Base-by-base conservation (phyloP, 2,888 invertebrate genomes). In the Mesorhabditis spiculigera region DNA sequence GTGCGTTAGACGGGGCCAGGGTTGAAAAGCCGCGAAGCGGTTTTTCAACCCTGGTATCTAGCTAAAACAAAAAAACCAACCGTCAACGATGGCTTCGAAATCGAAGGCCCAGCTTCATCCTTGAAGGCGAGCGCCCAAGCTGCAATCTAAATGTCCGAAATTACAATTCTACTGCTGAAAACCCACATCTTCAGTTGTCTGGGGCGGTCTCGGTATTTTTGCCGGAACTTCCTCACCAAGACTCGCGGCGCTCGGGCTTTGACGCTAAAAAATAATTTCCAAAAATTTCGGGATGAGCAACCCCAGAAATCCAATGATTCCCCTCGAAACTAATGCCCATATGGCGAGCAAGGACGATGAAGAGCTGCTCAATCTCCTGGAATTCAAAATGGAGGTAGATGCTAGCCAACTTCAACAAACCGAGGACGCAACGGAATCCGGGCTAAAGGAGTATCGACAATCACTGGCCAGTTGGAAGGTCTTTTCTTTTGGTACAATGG, bases 231-330 rank as follows among this genome's bases (percentile, higher is more conserved):
- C 58, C n/a, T n/a, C 58, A 13, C 58, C 58, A n/a, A n/a, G n/a
- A 50, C 58, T 13, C n/a, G 10, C 58, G 3, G 58, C 58, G 58
- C 8, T 50, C 10, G n/a, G 58, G n/a, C n/a, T 50, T 10, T n/a
- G 58, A 50, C 10, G 8, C n/a, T 50, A 50, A 50, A 50, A 50
- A 50, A 50, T n/a, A 50, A n/a, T 28, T 28, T 1, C 28, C 28
- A 28, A 28, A 28, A 28, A 28, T 28, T 28, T 28, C 28, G 28
- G 8, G 58, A 13, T 50, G 8, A 50, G 1, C n/a, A 13, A 50
- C 58, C n/a, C n/a, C 58, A 50, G 58, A n/a, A 50, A 13, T n/a
- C 58, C 58, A 50, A 50, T 13, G n/a, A 50, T 50, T n/a, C n/a
- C 58, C 58, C 8, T 10, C 8, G 10, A 50, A n/a, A 13, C n/a